These are phyloP conservation scores for Pteruthius melanotis DNA, from an alignment of 2,113 vertebrate genomes.

Conservation along the genomic window DNA sequence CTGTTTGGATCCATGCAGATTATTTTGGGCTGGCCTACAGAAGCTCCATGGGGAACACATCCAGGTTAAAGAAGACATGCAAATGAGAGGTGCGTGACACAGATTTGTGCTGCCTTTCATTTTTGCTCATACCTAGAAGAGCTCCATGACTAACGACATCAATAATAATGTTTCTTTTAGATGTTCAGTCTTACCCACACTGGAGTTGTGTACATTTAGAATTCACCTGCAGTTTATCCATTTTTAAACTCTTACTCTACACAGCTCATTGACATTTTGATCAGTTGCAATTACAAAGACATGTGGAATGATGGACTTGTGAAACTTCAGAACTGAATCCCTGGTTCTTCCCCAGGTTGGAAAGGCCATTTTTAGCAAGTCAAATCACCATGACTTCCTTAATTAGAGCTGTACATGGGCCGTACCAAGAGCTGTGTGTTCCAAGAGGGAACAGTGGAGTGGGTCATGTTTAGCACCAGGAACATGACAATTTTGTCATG, in stretches of 20 bases:
- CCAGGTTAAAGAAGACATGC: background rate
- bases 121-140: background rate
- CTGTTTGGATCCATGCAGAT: background rate
- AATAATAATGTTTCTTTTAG: background rate
- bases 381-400: background rate
- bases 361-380: background rate
- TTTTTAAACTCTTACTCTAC: background rate
- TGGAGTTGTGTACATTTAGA: background rate
- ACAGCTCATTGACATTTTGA: background rate
- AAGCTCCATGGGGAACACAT: background rate
- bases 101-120: background rate
- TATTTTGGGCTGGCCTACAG: background rate
- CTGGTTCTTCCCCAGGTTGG: background rate
- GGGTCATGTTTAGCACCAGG: background rate
- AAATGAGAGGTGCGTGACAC: background rate
- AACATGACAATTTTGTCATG: background rate
- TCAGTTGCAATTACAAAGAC: background rate
- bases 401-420: background rate
- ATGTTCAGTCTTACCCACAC: background rate
- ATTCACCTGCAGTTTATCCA: background rate
- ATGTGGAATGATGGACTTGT: rapidly evolving
- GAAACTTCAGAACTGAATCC: background rate
- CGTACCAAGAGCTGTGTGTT: background rate
- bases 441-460: background rate
- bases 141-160: background rate